Percentiles rank a stretch among this genome's conserved stretches.
phyloP scores from a whole-genome alignment of 1,140 invertebrate species.

The Neomicropteryx cornuta region DNA sequence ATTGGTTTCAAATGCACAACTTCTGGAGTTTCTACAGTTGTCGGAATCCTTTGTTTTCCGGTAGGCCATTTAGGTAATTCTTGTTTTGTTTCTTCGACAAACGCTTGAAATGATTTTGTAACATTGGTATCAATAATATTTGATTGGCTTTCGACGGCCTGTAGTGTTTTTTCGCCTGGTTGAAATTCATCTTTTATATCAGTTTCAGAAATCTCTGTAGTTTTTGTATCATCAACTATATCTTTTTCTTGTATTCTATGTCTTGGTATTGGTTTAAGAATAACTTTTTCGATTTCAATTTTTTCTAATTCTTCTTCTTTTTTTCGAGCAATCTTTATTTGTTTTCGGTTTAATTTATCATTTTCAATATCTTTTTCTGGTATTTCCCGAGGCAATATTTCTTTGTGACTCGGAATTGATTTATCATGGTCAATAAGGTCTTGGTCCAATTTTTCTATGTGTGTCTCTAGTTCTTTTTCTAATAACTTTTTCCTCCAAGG shows the following conservation, averaged over 20 bases:
- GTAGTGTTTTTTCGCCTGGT: slow-evolving; percentile 27
- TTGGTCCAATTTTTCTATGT: too few relatives aligned
- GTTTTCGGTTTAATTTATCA: too few relatives aligned
- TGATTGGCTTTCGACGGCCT: slow-evolving; percentile 30
- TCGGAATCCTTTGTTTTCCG: slow-evolving; percentile 21
- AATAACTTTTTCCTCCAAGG: slow-evolving; percentile 21
- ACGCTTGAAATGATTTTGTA: slow-evolving; percentile 20
- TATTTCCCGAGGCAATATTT: too few relatives aligned
- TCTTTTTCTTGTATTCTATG: slow-evolving; percentile 21
- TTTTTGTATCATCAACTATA: slow-evolving; percentile 21
- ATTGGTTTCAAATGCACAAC: slow-evolving; percentile 12
- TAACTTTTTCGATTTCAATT: slow-evolving; percentile 34
- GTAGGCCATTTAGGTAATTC: slow-evolving; percentile 6
- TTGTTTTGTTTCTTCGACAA: not conserved
- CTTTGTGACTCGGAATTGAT: too few relatives aligned
- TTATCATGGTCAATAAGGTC: too few relatives aligned
- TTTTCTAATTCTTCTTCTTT: slow-evolving; percentile 25
- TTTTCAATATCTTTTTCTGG: too few relatives aligned
- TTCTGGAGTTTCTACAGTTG: slow-evolving; percentile 18
- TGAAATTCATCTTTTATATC: slow-evolving; percentile 26
- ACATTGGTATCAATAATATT: slow-evolving; percentile 18
- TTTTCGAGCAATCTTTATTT: slow-evolving; percentile 16
- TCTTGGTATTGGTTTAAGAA: slow-evolving; percentile 29
- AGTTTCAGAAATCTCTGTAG: slow-evolving; percentile 7
- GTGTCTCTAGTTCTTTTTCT: slow-evolving; percentile 22